Evolutionary conservation across 2,113 vertebrate genomes (phyloP).

Genomic region (Hiodon tergisus): DNA sequence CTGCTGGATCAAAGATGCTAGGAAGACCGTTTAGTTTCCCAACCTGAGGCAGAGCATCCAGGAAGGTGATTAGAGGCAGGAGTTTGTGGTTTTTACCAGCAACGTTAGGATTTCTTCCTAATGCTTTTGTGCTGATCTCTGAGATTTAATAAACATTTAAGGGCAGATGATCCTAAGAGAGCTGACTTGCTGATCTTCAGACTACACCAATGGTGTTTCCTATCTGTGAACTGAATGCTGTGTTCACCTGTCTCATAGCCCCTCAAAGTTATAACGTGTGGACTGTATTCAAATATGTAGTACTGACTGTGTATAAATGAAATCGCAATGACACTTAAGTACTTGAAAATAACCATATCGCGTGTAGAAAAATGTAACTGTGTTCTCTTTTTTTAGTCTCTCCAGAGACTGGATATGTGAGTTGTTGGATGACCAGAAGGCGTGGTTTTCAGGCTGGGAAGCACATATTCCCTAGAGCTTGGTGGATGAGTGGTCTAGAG

Average conservation of each 20-base stretch:
- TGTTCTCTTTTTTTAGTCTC: constrained; percentile 5
- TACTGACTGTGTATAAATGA: not conserved
- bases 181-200: too few species aligned
- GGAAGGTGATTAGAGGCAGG: not conserved
- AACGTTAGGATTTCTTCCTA: not conserved
- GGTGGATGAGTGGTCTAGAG: constrained; percentile 31
- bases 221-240: too few species aligned
- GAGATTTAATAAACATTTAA: too few species aligned
- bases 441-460: not conserved
- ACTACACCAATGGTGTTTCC: too few species aligned
- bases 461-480: constrained; percentile 9
- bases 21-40: not conserved
- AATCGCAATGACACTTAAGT: not conserved
- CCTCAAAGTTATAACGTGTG: not conserved
- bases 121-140: not conserved
- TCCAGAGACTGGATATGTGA: constrained; percentile 31
- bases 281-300: not conserved
- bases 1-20: not conserved
- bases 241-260: not conserved
- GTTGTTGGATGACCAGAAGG: constrained; percentile 9
- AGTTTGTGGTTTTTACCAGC: constrained; percentile 9
- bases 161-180: too few species aligned
- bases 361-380: too few species aligned
- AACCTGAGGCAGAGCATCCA: not conserved
- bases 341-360: too few species aligned